These are phyloP conservation scores for Mesorhabditis sp. DNA, from an alignment of 2,888 invertebrate species.

Conservation along the genomic window DNA sequence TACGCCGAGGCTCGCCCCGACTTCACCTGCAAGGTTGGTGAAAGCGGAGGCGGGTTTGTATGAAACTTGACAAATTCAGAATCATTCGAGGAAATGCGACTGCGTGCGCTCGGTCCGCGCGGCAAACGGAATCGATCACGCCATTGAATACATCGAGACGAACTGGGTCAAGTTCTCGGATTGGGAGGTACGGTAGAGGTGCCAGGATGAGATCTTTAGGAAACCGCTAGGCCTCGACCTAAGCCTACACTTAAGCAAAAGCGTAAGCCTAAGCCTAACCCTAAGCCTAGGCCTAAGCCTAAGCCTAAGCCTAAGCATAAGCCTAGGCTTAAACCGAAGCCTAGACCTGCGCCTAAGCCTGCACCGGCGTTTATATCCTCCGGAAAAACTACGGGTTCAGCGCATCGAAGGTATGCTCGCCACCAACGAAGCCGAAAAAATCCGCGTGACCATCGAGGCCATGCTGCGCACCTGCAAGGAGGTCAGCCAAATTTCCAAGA, in stretches of 20 bases:
- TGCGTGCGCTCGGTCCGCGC: not conserved
- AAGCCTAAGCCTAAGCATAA: not conserved
- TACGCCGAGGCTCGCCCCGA: not conserved
- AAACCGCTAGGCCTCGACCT: not conserved
- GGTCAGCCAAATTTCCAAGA: not conserved
- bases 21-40: not conserved
- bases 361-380: too few relatives aligned
- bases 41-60: too few relatives aligned
- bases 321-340: not conserved
- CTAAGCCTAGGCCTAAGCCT: not conserved
- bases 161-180: conserved; percentile 1
- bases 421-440: conserved; percentile 11
- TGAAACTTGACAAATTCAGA: not conserved
- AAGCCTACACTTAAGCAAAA: not conserved
- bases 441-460: conserved; percentile 11
- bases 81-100: not conserved
- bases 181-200: not conserved
- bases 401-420: not conserved
- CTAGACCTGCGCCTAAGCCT: too few relatives aligned
- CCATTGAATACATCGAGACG: not conserved
- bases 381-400: not conserved
- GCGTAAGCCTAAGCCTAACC: not conserved
- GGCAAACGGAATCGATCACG: conserved; percentile 2
- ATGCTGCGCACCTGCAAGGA: conserved; percentile 8
- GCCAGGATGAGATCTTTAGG: not conserved